Evolutionary conservation across 2,888 invertebrate species (phyloP).

Genomic region (Hypomecis punctinalis): DNA sequence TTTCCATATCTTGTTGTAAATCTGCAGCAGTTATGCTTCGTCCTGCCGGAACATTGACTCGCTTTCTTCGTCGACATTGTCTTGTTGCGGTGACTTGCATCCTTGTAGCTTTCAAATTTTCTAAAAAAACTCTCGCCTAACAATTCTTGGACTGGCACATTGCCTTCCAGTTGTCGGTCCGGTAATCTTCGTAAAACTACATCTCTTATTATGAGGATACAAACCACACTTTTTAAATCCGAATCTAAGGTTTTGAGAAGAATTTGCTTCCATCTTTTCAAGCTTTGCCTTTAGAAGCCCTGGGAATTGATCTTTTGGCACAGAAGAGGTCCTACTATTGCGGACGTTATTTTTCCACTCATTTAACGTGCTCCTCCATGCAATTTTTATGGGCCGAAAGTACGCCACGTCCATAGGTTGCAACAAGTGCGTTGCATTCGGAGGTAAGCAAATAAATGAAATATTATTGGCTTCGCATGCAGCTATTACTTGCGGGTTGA

Average conservation of each 20-base stretch:
- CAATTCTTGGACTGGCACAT: background rate
- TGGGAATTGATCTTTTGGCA: no score
- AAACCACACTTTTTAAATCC: no score
- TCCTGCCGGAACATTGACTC: constrained; percentile 36
- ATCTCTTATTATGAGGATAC: background rate
- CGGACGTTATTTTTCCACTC: constrained; percentile 34
- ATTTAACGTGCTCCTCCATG: constrained; percentile 37
- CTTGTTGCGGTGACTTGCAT: constrained; percentile 35
- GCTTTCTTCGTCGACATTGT: constrained; percentile 35
- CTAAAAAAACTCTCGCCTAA: no score
- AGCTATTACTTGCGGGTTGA: constrained; percentile 6
- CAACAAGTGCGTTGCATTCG: constrained; percentile 34
- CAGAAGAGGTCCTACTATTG: no score
- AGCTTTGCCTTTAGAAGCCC: no score
- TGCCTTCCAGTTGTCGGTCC: constrained; percentile 24
- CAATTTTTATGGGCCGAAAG: constrained; percentile 39
- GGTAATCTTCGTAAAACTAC: constrained; percentile 30
- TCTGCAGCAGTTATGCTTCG: constrained; percentile 36
- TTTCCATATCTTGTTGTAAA: constrained; percentile 7
- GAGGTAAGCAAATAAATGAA: constrained; percentile 30
- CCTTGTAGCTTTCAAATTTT: constrained; percentile 15
- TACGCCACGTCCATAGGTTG: constrained; percentile 41
- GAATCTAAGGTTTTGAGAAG: no score
- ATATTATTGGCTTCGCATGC: constrained; percentile 31
- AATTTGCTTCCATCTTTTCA: no score